Base-by-base conservation (phyloP, 2,113 vertebrate genomes). In the Rhodinocichla rosea region DNA sequence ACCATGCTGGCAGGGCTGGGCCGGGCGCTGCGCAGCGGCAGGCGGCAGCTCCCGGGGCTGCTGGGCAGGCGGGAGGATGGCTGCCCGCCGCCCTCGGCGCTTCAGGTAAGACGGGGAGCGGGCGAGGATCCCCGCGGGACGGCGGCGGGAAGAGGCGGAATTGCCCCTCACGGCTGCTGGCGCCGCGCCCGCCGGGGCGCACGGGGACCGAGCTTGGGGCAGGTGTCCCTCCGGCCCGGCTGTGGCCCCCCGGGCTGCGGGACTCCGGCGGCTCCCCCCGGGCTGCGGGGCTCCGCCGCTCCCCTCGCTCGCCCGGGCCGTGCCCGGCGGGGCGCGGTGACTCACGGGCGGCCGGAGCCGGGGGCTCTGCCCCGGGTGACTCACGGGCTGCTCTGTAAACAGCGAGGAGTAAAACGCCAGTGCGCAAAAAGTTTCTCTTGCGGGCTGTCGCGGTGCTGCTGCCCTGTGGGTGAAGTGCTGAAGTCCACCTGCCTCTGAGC, bases 371-470 rank as follows among this genome's bases (percentile, higher is more conserved):
- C 37, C 4, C 4, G 2, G 35, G 30, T 62, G 57, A 40, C 4
- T 40, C 65, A 3, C n/a, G 2, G 60, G 60, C 60, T 40, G 62
- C 53, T 4, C n/a, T 9, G 67, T 1, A 0, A n/a, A 23, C 39
- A 3, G 73, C 40, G 2, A 10, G 26, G 5, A 11, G 1, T 3
- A 6, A 32, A n/a, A 20, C 2, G 45, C 17, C 6, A 18, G 24
- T 0, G 30, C 11, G 1, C 3, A 27, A 32, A 21, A 83, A 89
- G 53, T 91, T 90, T 80, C 32, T 2, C 17, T 15, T 2, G 0
- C 3, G 35, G 28, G 44, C 55, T n/a, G 6, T 19, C 4, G 13
- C 12, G 55, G 9, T 24, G 9, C 23, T 26, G 39, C 11, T 30
- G 70, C 17, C 5, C 10, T 13, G 39, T 5, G 1, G 11, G 2